phyloP scores from a whole-genome alignment of 2,797 vertebrate genomes.

The Urosaurus nigricauda region DNA sequence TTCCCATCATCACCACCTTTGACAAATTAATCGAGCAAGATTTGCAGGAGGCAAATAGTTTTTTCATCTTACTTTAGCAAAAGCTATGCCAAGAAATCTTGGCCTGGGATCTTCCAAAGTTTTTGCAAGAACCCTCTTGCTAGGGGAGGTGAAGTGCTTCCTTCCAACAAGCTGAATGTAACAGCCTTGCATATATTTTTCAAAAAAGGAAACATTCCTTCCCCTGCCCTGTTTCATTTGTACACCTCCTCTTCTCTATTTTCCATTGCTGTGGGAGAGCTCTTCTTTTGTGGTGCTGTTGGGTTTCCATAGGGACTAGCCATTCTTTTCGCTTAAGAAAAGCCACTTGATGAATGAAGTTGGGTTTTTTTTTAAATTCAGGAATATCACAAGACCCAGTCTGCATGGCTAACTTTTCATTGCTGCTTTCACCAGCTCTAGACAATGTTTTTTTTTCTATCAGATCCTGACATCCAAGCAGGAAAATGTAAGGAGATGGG shows the following conservation, averaged over 20 bases:
- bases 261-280: conserved; percentile 31
- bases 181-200: conserved; percentile 31
- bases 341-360: conserved; percentile 44
- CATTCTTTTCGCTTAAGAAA: conserved; percentile 62
- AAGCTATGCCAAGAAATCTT: neutral
- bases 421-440: conserved; percentile 74
- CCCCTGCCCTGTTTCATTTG: conserved; percentile 6
- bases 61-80: neutral
- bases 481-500: conserved; percentile 71
- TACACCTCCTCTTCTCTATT: neutral
- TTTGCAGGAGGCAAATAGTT: neutral
- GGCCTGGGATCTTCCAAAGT: neutral
- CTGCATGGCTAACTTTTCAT: conserved; percentile 79
- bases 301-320: conserved; percentile 61
- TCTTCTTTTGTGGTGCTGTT: conserved; percentile 50
- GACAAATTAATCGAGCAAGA: conserved; percentile 24
- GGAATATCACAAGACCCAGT: conserved; percentile 80
- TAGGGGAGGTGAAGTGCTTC: neutral
- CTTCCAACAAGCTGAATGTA: conserved; percentile 8
- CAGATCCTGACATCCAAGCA: conserved; percentile 71
- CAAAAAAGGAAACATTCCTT: neutral
- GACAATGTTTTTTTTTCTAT: conserved; percentile 80
- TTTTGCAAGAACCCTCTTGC: neutral
- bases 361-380: conserved; percentile 76
- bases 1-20: neutral